Evolutionary conservation across 2,888 invertebrate species (phyloP), one percentile per base, ranked within the genome.

Genomic region (Sceliomorpha sp.): DNA sequence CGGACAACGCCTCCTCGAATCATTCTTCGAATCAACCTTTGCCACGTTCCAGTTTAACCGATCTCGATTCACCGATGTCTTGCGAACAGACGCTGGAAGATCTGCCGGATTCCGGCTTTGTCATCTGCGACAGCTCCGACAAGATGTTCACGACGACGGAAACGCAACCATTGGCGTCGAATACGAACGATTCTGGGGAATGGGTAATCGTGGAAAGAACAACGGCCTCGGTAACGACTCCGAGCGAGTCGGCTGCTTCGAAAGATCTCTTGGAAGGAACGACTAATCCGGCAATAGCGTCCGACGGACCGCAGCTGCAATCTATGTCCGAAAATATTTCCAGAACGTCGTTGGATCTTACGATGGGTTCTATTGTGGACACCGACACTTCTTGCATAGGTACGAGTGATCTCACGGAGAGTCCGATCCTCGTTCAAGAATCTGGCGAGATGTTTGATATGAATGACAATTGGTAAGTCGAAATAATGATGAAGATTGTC

Each of bases 1-100:
- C 51, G 4, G 47, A 34, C 15, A 70, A 32, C 15, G 67, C 63
- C 15, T 76, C 75, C 1, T 27, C 24, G 5, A 63, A 53, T 29
- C 39, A 15, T 9, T n/a, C 32, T 0, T 12, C 10, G 7, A 70
- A 60, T 15, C 75, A 76, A 4, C 76, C 72, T 3, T 24, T 80
- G 26, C 77, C 78, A 3, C 74, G 75, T 31, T 83, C 83, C 7
- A 84, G 72, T 47, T 73, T 78, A 4, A 86, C 86, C 3, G 87
- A 87, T 63, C 76, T 86, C 6, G 87, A 88, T 60, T 86, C 86
- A 1, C 83, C 86, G 1, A 88, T 87, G 88, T 85, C 86, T 1
- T 88, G 81, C 58, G 87, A 87, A 40, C 86, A 85, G 37, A 85
- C 83, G 0, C 77, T 82, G 45, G 85, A 86, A 32, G 82, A 84